A percentile compares a stretch with the other conserved stretches of the same genome.
Evolutionary conservation across 1,140 invertebrate species (phyloP).

Genomic region (Bombus impatiens): DNA sequence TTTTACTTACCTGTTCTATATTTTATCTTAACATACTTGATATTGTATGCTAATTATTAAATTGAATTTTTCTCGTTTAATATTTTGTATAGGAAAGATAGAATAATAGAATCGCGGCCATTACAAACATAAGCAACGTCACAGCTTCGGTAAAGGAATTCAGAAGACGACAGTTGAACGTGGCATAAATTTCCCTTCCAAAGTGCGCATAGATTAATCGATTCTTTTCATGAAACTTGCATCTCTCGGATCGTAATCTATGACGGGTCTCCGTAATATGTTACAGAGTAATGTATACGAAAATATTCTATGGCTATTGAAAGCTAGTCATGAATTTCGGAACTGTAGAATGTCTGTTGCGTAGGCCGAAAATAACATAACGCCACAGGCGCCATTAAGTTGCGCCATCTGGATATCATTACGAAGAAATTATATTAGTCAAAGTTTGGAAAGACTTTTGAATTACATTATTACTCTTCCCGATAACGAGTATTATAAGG

Average conservation of each 20-base stretch:
- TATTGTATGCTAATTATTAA: background rate
- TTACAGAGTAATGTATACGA: conserved; percentile 5
- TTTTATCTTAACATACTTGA: background rate
- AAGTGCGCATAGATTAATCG: conserved; percentile 3
- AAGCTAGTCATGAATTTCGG: conserved; percentile 58
- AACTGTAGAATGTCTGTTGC: conserved; percentile 57
- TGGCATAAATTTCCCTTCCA: conserved; percentile 27
- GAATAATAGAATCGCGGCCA: conserved; percentile 33
- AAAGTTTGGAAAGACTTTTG: conserved; percentile 70
- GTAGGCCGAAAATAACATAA: conserved; percentile 55
- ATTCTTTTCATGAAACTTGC: background rate
- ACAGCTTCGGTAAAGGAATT: conserved; percentile 39
- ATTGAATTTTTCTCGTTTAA: background rate
- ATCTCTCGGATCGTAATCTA: conserved; percentile 23
- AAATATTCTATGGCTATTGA: conserved; percentile 47
- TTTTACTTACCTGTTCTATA: background rate
- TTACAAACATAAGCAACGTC: conserved; percentile 44
- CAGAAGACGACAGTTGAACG: conserved; percentile 41
- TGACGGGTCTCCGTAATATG: conserved; percentile 21
- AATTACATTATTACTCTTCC: conserved; percentile 62
- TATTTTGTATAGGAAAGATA: conserved; percentile 18
- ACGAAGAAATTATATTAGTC: conserved; percentile 69
- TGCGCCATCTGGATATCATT: conserved; percentile 73
- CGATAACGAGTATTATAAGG: conserved; percentile 17
- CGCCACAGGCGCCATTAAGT: conserved; percentile 68